phyloP scores from a whole-genome alignment of 2,113 vertebrate species.

The Hippocampus zosterae region DNA sequence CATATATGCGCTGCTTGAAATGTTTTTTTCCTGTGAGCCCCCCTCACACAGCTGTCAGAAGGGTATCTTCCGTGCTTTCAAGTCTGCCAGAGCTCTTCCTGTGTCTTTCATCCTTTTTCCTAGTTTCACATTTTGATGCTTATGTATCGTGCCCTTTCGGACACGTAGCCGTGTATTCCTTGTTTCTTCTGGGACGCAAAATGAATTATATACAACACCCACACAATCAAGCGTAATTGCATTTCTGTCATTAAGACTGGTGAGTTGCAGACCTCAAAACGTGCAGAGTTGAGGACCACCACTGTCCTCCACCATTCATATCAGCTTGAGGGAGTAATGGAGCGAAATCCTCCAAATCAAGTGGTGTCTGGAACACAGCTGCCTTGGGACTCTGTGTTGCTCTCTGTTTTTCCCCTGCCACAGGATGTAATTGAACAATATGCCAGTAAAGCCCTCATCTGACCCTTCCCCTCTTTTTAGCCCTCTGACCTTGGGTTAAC shows the following conservation, averaged over 20 bases:
- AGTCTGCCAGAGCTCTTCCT: neutral
- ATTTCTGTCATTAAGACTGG: neutral
- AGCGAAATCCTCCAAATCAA: neutral
- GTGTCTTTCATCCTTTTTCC: neutral
- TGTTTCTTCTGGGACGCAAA: neutral
- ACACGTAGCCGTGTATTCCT: neutral
- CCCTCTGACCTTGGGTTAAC: neutral
- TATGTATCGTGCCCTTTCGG: neutral
- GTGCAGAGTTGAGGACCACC: neutral
- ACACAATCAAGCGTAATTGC: neutral
- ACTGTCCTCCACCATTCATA: neutral
- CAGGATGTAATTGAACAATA: constrained; percentile 1
- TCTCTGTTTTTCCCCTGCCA: neutral
- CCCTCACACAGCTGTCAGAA: neutral
- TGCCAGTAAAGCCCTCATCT: neutral
- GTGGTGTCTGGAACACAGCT: neutral
- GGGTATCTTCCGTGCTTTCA: neutral
- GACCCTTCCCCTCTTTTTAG: neutral
- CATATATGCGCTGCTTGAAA: neutral
- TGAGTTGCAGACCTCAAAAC: neutral
- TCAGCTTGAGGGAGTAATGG: constrained; percentile 2
- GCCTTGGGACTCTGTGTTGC: neutral
- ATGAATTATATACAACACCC: neutral
- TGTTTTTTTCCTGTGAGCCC: constrained; percentile 3
- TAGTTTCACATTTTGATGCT: neutral